These are phyloP conservation scores for Macrosoma leucophasiata DNA, from an alignment of 2,888 invertebrate genomes.

Conservation along the genomic window DNA sequence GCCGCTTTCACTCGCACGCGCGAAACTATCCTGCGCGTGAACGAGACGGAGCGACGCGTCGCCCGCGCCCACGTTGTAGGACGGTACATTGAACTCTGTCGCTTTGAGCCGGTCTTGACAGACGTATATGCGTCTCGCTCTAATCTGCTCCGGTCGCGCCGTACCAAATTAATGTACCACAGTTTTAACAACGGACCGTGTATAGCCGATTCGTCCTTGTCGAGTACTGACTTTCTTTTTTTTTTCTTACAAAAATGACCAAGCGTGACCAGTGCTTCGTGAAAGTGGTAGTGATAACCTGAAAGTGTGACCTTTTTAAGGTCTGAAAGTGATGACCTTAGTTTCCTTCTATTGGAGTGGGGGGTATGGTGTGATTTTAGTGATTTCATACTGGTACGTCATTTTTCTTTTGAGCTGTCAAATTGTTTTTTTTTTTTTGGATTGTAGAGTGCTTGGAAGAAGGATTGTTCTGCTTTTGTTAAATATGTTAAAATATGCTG, in stretches of 20 bases:
- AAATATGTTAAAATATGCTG: too few species aligned
- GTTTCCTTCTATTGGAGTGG: too few species aligned
- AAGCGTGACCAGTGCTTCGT: too few species aligned
- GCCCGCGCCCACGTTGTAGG: constrained; percentile 63
- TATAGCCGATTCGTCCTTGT: constrained; percentile 30
- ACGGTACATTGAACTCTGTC: constrained; percentile 2
- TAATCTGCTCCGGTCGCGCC: too few species aligned
- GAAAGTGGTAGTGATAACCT: too few species aligned
- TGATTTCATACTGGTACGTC: background rate
- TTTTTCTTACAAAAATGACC: too few species aligned
- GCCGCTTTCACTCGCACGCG: constrained; percentile 37
- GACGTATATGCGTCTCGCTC: constrained; percentile 1
- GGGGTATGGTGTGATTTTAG: constrained; percentile 1
- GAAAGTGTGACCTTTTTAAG: too few species aligned
- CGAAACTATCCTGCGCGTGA: constrained; percentile 28
- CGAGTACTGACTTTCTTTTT: constrained; percentile 25
- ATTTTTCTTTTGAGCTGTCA: background rate
- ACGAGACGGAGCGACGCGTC: constrained; percentile 37
- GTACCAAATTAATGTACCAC: too few species aligned
- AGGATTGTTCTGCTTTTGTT: too few species aligned
- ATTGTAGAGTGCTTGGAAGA: too few species aligned
- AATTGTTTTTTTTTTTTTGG: background rate
- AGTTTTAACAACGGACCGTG: too few species aligned
- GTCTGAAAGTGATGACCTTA: too few species aligned
- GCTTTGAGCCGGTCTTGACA: background rate